Percentiles rank a stretch among this genome's conserved stretches.
These are phyloP conservation scores for Lophochroa leadbeateri DNA, from an alignment of 2,113 vertebrate species.

Conservation along the genomic window DNA sequence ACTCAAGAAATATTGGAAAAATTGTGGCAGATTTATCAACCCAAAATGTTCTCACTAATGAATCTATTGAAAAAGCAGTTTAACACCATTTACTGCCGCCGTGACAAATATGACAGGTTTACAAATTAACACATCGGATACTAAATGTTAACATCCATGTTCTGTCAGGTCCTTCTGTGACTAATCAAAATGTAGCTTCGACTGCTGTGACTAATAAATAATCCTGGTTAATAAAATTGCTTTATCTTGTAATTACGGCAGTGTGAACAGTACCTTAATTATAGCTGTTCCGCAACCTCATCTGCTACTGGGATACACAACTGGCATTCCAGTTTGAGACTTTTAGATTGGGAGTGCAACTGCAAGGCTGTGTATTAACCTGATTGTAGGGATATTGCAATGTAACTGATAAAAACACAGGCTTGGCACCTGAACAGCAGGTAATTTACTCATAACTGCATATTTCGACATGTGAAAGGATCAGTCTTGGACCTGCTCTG, in stretches of 20 bases:
- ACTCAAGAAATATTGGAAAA: background rate
- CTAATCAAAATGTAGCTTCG: background rate
- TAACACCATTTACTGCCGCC: constrained; percentile 47
- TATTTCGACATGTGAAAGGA: background rate
- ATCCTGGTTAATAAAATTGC: background rate
- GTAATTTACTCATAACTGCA: fast-evolving
- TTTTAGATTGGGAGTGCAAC: fast-evolving
- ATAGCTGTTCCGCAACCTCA: background rate
- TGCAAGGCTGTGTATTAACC: fast-evolving
- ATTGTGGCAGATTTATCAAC: background rate
- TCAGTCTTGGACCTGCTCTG: background rate
- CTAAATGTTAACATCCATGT: constrained; percentile 11
- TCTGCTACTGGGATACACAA: background rate
- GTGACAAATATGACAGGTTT: constrained; percentile 51
- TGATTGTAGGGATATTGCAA: background rate
- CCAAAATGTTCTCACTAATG: constrained; percentile 33
- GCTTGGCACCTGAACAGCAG: background rate
- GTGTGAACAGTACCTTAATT: background rate
- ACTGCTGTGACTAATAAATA: constrained; percentile 30
- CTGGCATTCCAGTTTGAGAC: background rate
- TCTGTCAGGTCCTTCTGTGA: constrained; percentile 32
- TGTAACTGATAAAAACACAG: background rate
- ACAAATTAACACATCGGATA: constrained; percentile 41
- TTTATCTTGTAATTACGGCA: background rate
- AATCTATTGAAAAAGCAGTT: constrained; percentile 59